Evolutionary conservation across 2,888 invertebrate species (phyloP), one percentile per base, ranked within the genome.

Genomic region (Conchocele bisecta): DNA sequence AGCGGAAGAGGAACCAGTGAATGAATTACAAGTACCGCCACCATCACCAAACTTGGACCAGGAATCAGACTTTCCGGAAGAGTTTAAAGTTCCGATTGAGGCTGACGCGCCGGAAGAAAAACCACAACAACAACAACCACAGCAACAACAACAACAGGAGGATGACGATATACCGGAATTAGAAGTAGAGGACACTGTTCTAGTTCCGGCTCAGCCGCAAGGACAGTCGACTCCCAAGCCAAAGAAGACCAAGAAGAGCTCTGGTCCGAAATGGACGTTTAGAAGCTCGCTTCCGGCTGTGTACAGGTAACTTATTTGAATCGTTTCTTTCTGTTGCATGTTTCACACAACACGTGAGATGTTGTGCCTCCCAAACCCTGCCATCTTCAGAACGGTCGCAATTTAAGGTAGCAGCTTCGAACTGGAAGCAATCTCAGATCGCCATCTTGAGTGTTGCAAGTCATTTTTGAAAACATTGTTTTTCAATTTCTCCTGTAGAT

Each of bases 291-390:
- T 74, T 39, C 70, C 69, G 7, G 33, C 74, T n/a, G 59, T 74
- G 28, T 77, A 70, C 66, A 74, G 63, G 77, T 77, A 70, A 68
- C 71, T 68, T 4, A 5, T 48, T n/a, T n/a, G n/a, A n/a, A n/a
- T n/a, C n/a, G n/a, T n/a, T n/a, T n/a, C n/a, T n/a, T n/a, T n/a
- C n/a, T n/a, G n/a, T n/a, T n/a, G n/a, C n/a, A n/a, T n/a, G n/a
- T n/a, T n/a, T n/a, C n/a, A n/a, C n/a, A n/a, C n/a, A n/a, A n/a
- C n/a, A n/a, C n/a, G n/a, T n/a, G n/a, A n/a, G n/a, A n/a, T n/a
- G n/a, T n/a, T n/a, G n/a, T n/a, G n/a, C n/a, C n/a, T n/a, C n/a
- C n/a, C n/a, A n/a, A n/a, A n/a, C n/a, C n/a, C n/a, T n/a, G n/a
- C n/a, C n/a, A n/a, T n/a, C n/a, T n/a, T n/a, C n/a, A n/a, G n/a